Evolutionary conservation across 2,113 vertebrate species (phyloP).

Genomic region (cattle (Bos taurus)): DNA sequence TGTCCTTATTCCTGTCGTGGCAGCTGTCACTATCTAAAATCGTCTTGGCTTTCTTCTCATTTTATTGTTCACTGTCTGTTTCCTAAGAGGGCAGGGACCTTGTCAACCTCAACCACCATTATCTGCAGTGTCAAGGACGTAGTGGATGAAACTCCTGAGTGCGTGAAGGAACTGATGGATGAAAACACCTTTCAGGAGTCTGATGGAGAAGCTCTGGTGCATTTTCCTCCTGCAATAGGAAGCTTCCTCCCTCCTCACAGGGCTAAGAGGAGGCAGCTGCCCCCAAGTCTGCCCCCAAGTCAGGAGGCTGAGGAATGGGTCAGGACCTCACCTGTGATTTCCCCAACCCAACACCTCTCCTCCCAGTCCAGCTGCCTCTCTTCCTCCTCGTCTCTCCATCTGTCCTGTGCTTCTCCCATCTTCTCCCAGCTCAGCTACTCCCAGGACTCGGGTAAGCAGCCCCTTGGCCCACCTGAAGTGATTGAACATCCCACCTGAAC

Average conservation of each 20-base stretch:
- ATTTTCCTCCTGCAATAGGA: neutral
- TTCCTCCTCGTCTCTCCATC: neutral
- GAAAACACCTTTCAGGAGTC: neutral
- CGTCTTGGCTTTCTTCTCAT: neutral
- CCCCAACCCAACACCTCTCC: fast-evolving
- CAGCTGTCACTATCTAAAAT: neutral
- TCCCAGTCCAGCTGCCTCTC: too few relatives aligned
- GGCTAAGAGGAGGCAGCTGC: too few relatives aligned
- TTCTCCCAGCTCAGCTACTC: neutral
- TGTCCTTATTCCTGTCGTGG: neutral
- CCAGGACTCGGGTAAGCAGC: neutral
- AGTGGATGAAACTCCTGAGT: neutral
- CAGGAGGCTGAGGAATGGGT: neutral
- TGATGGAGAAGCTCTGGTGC: neutral
- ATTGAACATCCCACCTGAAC: too few relatives aligned
- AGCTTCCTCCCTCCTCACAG: neutral
- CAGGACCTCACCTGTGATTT: too few relatives aligned
- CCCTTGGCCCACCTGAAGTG: neutral
- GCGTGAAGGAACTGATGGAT: too few relatives aligned
- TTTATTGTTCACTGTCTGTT: too few relatives aligned
- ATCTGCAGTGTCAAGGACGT: neutral
- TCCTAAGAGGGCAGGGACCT: neutral
- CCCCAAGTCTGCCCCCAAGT: too few relatives aligned
- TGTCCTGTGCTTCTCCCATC: too few relatives aligned
- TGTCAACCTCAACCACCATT: too few relatives aligned